Evolutionary conservation across 1,140 invertebrate genomes (phyloP).

Genomic region (Brachionus asplanchnoidis): DNA sequence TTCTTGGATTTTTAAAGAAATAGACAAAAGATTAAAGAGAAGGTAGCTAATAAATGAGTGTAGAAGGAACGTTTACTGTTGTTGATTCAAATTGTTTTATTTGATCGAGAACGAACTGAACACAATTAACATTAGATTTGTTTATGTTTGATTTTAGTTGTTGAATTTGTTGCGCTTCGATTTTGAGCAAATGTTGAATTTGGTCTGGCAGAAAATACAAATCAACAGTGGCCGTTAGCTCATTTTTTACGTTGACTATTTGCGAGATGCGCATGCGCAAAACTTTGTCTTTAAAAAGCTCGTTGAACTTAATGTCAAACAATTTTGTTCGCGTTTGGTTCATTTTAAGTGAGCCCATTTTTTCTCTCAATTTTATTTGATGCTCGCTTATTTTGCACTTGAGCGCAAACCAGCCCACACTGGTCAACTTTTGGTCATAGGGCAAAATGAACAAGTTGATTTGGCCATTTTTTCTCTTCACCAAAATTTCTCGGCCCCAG

Average conservation of each 20-base stretch:
- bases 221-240: conserved; percentile 3
- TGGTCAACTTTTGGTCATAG: conserved; percentile 9
- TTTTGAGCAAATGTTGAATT: neutral
- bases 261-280: neutral
- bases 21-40: neutral
- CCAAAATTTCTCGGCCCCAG: neutral
- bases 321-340: neutral
- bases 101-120: neutral
- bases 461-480: neutral
- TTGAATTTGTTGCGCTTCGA: neutral
- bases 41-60: neutral
- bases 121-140: neutral
- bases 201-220: conserved; percentile 9
- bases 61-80: neutral
- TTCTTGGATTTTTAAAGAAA: neutral
- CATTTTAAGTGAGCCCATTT: neutral
- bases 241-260: conserved; percentile 24
- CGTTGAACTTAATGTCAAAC: conserved; percentile 10
- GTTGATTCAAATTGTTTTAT: neutral
- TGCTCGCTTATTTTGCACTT: conserved; percentile 35
- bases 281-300: neutral
- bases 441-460: neutral
- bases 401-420: conserved; percentile 20
- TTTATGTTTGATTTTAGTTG: neutral
- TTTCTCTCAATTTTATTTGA: conserved; percentile 20